phyloP scores from a whole-genome alignment of 1,140 invertebrate genomes.

The Hylaeus anthracinus region DNA sequence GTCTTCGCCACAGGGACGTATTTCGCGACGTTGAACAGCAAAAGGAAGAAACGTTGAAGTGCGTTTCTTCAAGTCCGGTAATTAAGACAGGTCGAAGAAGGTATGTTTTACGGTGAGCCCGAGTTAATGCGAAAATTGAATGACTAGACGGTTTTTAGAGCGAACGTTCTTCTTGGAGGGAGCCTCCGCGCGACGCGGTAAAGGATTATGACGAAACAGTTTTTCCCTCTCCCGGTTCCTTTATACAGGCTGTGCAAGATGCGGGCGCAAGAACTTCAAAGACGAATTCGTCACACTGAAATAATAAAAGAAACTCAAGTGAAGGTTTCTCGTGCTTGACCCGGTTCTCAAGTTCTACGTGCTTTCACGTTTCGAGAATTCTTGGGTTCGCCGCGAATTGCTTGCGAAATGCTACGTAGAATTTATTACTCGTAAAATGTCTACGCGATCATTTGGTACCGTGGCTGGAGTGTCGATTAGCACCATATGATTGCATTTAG shows the following conservation, averaged over 20 bases:
- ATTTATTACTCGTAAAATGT: too few species aligned
- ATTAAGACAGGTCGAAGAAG: conserved; percentile 33
- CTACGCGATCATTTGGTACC: too few species aligned
- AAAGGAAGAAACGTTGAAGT: neutral
- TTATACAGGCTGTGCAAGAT: neutral
- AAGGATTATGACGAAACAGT: conserved; percentile 28
- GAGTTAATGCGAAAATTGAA: conserved; percentile 53
- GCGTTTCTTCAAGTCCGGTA: neutral
- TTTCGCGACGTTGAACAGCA: neutral
- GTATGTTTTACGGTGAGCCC: conserved; percentile 19
- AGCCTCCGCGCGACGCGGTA: conserved; percentile 27
- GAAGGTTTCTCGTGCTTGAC: too few species aligned
- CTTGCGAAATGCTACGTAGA: too few species aligned
- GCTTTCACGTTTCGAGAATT: neutral
- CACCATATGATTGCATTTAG: too few species aligned
- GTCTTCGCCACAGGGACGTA: too few species aligned
- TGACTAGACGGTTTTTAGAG: conserved; percentile 29
- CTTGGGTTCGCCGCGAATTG: too few species aligned
- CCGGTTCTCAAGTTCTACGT: neutral
- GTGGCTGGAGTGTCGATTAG: too few species aligned
- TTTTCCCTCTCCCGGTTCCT: neutral
- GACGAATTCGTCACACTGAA: neutral
- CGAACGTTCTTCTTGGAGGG: conserved; percentile 13
- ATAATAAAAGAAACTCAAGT: neutral
- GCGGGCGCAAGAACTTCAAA: neutral